Evolutionary conservation across 2,113 vertebrate genomes (phyloP).

Genomic region (Tupaia chinensis): DNA sequence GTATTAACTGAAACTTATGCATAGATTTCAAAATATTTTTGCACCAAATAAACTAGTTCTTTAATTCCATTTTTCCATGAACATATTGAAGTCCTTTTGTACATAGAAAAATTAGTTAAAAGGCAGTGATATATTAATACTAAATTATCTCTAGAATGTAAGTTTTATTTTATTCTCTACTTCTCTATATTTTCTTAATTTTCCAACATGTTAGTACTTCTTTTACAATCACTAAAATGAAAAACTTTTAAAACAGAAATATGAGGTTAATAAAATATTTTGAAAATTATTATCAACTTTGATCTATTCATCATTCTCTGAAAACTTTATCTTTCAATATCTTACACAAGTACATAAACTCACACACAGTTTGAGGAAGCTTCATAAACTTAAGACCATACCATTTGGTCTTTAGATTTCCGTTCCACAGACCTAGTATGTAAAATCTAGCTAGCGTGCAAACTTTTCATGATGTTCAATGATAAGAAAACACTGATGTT

Average conservation of each 20-base stretch:
- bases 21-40: too few relatives aligned
- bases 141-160: not conserved
- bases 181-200: not conserved
- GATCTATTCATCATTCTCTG: not conserved
- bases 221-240: constrained; percentile 31
- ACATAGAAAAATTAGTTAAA: not conserved
- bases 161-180: not conserved
- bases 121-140: not conserved
- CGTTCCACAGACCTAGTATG: not conserved
- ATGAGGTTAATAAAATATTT: not conserved
- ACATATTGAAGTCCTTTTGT: too few relatives aligned
- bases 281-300: not conserved
- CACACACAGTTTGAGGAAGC: not conserved
- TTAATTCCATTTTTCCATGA: too few relatives aligned
- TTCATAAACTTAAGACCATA: not conserved
- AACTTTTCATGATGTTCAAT: not conserved
- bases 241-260: constrained; percentile 4
- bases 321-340: constrained; percentile 4
- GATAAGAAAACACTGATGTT: not conserved
- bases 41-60: too few relatives aligned
- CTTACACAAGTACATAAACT: not conserved
- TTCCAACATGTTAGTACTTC: not conserved
- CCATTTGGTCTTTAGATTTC: constrained; percentile 32
- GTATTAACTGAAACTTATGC: too few relatives aligned
- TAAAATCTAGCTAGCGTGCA: not conserved